Evolutionary conservation across 2,113 vertebrate species (phyloP).

Genomic region (Morone saxatilis): DNA sequence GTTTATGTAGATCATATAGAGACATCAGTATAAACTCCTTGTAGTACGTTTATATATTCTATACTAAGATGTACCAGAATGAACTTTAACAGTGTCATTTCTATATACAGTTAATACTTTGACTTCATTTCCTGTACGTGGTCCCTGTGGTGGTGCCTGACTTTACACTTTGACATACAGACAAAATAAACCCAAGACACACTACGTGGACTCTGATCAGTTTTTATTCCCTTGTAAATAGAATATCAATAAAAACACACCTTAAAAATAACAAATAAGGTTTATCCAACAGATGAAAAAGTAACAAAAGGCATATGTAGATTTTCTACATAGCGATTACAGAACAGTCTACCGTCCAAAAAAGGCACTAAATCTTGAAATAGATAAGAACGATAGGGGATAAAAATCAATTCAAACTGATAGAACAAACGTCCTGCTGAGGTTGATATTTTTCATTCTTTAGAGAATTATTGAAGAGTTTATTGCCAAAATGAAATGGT

Average conservation of each 20-base stretch:
- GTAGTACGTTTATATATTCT: not conserved
- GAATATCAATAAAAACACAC: conserved; percentile 99
- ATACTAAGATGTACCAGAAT: no score
- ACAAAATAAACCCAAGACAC: conserved; percentile 25
- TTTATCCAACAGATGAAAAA: conserved; percentile 89
- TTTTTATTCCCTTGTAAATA: conserved; percentile 98
- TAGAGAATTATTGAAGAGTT: conserved; percentile 68
- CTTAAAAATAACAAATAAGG: conserved; percentile 91
- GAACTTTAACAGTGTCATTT: not conserved
- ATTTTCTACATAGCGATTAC: conserved; percentile 94
- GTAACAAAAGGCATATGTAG: conserved; percentile 98
- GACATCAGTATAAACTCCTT: no score
- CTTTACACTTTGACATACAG: not conserved
- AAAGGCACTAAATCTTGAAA: conserved; percentile 99
- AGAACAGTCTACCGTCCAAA: conserved; percentile 99
- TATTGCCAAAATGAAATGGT: conserved; percentile 64
- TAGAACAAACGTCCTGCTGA: conserved; percentile 74
- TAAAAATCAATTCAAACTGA: conserved; percentile 85
- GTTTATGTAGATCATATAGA: no score
- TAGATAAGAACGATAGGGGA: conserved; percentile 91
- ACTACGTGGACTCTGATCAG: conserved; percentile 76
- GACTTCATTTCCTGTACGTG: not conserved
- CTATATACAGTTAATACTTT: no score
- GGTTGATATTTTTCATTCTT: conserved; percentile 72
- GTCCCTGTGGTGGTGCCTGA: not conserved